Base-by-base conservation (phyloP, 2,888 invertebrate genomes). In the Dicranocentrus wangi region DNA sequence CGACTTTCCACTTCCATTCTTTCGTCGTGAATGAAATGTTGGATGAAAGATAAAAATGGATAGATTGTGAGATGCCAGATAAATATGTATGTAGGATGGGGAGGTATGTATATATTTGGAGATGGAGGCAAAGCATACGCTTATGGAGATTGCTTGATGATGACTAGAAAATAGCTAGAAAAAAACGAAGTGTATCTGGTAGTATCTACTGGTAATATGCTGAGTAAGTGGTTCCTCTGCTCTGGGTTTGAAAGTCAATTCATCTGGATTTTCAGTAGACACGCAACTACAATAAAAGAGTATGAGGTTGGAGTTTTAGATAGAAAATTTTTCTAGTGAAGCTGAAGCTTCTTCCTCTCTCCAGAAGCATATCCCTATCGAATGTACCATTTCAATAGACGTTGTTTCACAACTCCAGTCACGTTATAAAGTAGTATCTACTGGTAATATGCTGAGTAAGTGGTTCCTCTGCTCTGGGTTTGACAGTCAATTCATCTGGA, bases 141-240 rank as follows among this genome's bases (percentile, higher is more conserved):
- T 28, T 15, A 25, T 58, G 21, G 8, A 58, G 21, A n/a, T 25
- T 7, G 58, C 23, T 58, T 19, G 21, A 23, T 58, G 47, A 17
- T 1, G 39, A n/a, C 13, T 23, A 58, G 58, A 1, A n/a, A 28
- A 27, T 42, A 10, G 70, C 23, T 10, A 53, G 28, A 28, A 47
- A 47, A 58, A 58, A 55, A 7, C 5, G 5, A 55, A 25, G 2
- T 25, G 58, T 27, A 58, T 58, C 58, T n/a, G n/a, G n/a, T n/a
- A n/a, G n/a, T n/a, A n/a, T n/a, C 7, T 17, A 61, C 32, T 61
- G 32, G 21, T 32, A 61, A 61, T 51, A 51, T 23, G 61, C 61
- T 73, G 63, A 65, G 65, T 65, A 66, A 75, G 75, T 75, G 28
- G 55, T 66, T 75, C 66, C 63, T 60, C 66, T 55, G 75, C n/a